Evolutionary conservation across 2,888 invertebrate species (phyloP).

Genomic region (Cynaeus angustus): DNA sequence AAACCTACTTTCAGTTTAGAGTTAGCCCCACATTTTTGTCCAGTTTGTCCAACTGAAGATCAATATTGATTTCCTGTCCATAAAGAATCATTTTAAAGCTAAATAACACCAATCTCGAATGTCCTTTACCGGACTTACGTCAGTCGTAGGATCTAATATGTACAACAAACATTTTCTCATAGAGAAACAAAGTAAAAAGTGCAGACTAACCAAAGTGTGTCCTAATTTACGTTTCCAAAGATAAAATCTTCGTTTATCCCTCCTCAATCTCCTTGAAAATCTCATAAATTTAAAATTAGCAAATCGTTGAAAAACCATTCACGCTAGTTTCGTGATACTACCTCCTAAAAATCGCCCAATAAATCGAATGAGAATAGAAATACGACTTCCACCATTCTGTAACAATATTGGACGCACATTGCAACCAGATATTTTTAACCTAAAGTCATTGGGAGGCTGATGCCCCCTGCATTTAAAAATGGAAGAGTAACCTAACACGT

Average conservation of each 20-base stretch:
- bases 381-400: constrained; percentile 46
- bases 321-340: no score
- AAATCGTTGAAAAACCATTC: no score
- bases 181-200: constrained; percentile 14
- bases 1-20: no score
- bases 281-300: not conserved
- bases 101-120: constrained; percentile 11
- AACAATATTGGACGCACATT: constrained; percentile 50
- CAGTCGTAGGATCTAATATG: constrained; percentile 43
- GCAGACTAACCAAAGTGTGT: no score
- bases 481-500: constrained; percentile 43
- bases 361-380: constrained; percentile 51
- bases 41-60: no score
- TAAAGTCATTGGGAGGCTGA: constrained; percentile 47
- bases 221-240: not conserved
- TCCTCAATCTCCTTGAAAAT: no score
- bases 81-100: constrained; percentile 11
- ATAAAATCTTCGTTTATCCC: not conserved
- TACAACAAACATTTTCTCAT: constrained; percentile 38
- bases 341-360: constrained; percentile 25
- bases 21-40: no score
- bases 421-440: constrained; percentile 47
- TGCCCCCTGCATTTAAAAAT: constrained; percentile 48
- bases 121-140: constrained; percentile 36
- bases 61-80: constrained; percentile 2